Conservation (phyloP, 2,797 vertebrate species). For the Champsocephalus gunnari region DNA sequence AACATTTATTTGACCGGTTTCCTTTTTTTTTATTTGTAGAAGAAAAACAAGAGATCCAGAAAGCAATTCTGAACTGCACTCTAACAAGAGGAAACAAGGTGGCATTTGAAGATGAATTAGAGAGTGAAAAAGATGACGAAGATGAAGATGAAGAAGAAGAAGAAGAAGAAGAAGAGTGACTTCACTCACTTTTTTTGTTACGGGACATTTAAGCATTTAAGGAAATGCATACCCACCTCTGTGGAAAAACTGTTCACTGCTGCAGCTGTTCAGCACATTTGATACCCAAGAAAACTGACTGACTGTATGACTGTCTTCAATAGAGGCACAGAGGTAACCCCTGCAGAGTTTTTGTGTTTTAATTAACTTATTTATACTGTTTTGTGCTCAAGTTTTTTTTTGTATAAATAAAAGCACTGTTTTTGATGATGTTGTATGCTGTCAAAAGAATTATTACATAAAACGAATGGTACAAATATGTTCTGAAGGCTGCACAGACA, state of each 20-base stretch:
- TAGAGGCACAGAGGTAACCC: too few relatives aligned
- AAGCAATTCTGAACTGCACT: conserved; percentile 87
- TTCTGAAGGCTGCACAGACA: neutral
- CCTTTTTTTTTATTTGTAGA: conserved; percentile 75
- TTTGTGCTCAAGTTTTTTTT: conserved; percentile 12
- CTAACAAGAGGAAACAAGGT: conserved; percentile 53
- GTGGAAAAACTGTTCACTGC: conserved; percentile 12
- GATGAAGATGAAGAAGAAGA: conserved; percentile 41
- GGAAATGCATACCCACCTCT: neutral
- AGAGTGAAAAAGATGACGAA: conserved; percentile 65
- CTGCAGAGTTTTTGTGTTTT: conserved; percentile 1
- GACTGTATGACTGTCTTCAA: too few relatives aligned
- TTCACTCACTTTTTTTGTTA: conserved; percentile 8
- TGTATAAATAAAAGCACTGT: conserved; percentile 20
- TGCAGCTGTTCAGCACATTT: conserved; percentile 16
- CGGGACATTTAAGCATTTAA: conserved; percentile 4
- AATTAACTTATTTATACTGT: conserved; percentile 3
- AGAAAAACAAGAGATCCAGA: conserved; percentile 84
- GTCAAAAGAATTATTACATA: too few relatives aligned
- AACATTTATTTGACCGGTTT: neutral
- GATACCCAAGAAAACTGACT: too few relatives aligned
- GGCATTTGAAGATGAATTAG: conserved; percentile 52
- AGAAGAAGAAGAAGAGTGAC: conserved; percentile 71
- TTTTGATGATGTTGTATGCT: conserved; percentile 14
- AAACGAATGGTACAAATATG: neutral